phyloP scores from a whole-genome alignment of 2,888 invertebrate species.

The Charanyca ferruginea region DNA sequence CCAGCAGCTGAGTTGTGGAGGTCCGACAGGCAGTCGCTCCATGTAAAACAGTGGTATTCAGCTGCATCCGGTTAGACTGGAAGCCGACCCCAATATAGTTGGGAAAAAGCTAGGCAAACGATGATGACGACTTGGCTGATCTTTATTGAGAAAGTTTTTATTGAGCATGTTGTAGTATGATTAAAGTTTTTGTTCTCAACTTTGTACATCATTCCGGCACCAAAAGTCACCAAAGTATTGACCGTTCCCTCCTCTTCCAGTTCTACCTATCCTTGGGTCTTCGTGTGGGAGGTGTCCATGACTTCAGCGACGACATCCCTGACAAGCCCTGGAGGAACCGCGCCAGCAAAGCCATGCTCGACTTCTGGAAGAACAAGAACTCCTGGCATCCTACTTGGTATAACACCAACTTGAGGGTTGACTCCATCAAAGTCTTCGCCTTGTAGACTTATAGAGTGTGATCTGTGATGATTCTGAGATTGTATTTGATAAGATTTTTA shows the following conservation, averaged over 20 bases:
- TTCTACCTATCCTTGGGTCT: constrained; percentile 95
- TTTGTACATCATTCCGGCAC: not conserved
- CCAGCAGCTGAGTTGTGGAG: too few species aligned
- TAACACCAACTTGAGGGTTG: constrained; percentile 90
- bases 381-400: constrained; percentile 93
- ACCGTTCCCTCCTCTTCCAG: constrained; percentile 78
- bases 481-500: constrained; percentile 26
- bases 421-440: constrained; percentile 92
- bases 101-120: too few species aligned
- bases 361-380: constrained; percentile 92
- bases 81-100: too few species aligned
- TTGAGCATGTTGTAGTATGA: too few species aligned
- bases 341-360: constrained; percentile 91
- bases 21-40: too few species aligned
- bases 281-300: constrained; percentile 94
- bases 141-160: too few species aligned
- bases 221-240: not conserved
- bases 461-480: constrained; percentile 50
- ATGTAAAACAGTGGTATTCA: too few species aligned
- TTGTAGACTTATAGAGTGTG: constrained; percentile 33
- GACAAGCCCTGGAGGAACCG: constrained; percentile 95
- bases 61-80: too few species aligned
- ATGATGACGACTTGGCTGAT: too few species aligned
- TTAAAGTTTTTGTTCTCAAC: too few species aligned
- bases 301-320: constrained; percentile 92